phyloP scores from a whole-genome alignment of 2,888 invertebrate genomes.

The Spialia ferax region DNA sequence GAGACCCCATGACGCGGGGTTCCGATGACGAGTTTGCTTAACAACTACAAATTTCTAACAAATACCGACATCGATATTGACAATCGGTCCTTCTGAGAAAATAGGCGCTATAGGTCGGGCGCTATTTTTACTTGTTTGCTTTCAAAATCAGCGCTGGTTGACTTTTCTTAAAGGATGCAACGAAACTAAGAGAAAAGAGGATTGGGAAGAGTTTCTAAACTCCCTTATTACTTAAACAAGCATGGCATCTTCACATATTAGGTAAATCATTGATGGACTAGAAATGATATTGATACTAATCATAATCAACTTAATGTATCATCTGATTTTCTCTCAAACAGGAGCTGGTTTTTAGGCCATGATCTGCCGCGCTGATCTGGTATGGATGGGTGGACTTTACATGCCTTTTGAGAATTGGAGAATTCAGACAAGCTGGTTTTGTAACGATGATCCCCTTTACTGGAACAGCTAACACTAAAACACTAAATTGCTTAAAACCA shows the following conservation, averaged over 20 bases:
- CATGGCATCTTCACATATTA: not conserved
- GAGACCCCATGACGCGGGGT: slow-evolving; percentile 32
- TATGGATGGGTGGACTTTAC: no score
- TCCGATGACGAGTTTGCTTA: slow-evolving; percentile 35
- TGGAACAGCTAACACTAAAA: no score
- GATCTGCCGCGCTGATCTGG: no score
- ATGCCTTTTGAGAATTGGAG: no score
- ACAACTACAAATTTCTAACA: slow-evolving; percentile 27
- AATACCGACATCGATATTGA: slow-evolving; percentile 60
- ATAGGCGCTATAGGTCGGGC: slow-evolving; percentile 42
- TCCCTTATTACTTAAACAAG: not conserved
- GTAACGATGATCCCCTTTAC: no score
- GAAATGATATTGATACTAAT: no score
- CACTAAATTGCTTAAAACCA: no score
- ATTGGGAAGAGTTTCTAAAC: not conserved
- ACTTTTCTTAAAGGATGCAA: slow-evolving; percentile 52
- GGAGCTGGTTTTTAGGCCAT: no score
- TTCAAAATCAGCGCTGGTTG: slow-evolving; percentile 57
- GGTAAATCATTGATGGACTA: no score
- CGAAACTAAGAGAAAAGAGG: not conserved
- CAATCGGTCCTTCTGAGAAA: slow-evolving; percentile 74
- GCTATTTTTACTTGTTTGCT: slow-evolving; percentile 66
- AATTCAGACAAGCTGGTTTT: no score
- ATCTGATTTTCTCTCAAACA: no score
- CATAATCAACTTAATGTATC: no score